Evolutionary conservation across 2,797 vertebrate species (phyloP).

Genomic region (Amblyopsis hoosieri): DNA sequence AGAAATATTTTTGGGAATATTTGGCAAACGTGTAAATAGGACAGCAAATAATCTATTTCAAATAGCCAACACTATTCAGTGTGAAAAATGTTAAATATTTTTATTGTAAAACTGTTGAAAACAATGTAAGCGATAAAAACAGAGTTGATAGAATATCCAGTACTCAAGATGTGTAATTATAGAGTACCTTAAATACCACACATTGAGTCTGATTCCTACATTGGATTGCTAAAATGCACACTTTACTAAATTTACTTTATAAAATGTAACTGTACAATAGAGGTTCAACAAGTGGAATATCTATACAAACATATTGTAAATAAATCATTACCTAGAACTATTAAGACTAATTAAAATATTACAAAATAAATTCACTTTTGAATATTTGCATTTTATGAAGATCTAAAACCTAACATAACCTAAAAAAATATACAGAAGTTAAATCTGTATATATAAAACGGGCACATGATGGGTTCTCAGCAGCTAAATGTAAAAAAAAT

Average conservation of each 20-base stretch:
- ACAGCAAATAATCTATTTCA: not conserved
- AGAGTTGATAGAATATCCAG: conserved; percentile 67
- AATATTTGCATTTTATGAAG: conserved; percentile 54
- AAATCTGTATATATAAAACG: conserved; percentile 31
- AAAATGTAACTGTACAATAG: conserved; percentile 80
- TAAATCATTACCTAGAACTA: conserved; percentile 68
- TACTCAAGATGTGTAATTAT: conserved; percentile 69
- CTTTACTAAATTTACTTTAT: conserved; percentile 75
- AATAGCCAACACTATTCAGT: too few species aligned
- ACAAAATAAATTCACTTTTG: conserved; percentile 65
- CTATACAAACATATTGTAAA: conserved; percentile 75
- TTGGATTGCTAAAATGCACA: conserved; percentile 75
- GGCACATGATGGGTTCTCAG: conserved; percentile 22
- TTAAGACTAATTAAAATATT: conserved; percentile 64
- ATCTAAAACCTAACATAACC: conserved; percentile 50
- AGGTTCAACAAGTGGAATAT: conserved; percentile 71
- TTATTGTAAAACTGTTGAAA: conserved; percentile 77
- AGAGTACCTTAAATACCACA: conserved; percentile 74
- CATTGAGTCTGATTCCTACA: conserved; percentile 67
- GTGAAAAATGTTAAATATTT: conserved; percentile 45
- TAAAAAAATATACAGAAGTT: conserved; percentile 47
- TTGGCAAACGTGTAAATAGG: not conserved
- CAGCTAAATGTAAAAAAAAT: conserved; percentile 41
- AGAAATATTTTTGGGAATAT: too few species aligned
- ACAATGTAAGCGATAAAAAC: conserved; percentile 76